Evolutionary conservation across 2,797 vertebrate species (phyloP), one percentile per base, ranked within the genome.

Genomic region (Enteromius viviparus): DNA sequence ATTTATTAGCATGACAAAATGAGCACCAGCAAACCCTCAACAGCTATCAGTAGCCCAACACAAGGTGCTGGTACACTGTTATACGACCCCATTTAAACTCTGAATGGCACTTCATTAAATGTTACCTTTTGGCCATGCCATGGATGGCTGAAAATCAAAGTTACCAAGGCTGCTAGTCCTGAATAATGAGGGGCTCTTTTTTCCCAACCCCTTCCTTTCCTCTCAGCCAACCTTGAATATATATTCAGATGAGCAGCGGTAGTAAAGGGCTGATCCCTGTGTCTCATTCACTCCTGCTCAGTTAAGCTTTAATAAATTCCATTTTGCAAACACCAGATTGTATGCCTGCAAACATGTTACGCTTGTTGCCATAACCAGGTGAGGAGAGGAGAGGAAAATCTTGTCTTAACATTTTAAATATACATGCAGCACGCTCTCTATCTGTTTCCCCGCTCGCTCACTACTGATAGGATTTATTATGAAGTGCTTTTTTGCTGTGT

Each of bases 51-150:
- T 95, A 95, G 94, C 94, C 91, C 91, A 95, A 96, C 93, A 95
- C 95, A 95, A 96, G 95, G 95, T 96, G 94, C 94, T 94, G 93
- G 93, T 89, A 91, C 93, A 94, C 95, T 93, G 94, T 95, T 96
- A 94, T 96, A 96, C 95, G 96, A 96, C 96, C 95, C 95, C 96
- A 96, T 97, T 97, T 97, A 97, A 95, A 96, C 95, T 94, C 94
- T 95, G 94, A 96, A 96, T 96, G 93, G 92, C 96, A 96, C 96
- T 97, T 97, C 96, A 98, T 97, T 98, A 97, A 97, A 96, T 96
- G 95, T 95, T 97, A 97, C 97, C 96, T 98, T 97, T 98, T 96
- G 96, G 97, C 96, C 96, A 97, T 97, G 96, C 96, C 95, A 96
- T 95, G 96, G 96, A 97, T 96, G 96, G 95, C 95, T 96, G 95